Conservation (phyloP, 2,797 vertebrate genomes). For the Megalops cyprinoides region DNA sequence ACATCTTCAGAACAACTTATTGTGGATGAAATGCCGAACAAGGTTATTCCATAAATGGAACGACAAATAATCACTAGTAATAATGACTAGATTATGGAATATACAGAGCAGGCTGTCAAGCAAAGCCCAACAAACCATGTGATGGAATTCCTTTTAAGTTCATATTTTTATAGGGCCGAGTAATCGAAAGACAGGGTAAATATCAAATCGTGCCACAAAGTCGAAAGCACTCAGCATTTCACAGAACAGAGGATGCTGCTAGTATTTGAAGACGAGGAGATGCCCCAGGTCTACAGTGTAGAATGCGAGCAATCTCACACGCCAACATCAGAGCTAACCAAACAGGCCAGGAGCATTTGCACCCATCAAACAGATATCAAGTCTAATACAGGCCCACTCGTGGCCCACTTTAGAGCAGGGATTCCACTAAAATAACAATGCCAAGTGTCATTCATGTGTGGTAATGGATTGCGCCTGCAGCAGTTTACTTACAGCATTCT, state of each 20-base stretch:
- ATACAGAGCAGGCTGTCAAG: background rate
- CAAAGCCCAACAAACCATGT: no score
- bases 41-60: background rate
- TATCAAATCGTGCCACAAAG: background rate
- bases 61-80: background rate
- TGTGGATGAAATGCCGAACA: background rate
- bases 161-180: background rate
- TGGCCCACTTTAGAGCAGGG: background rate
- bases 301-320: background rate
- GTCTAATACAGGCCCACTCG: background rate
- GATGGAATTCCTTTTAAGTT: background rate
- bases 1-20: background rate
- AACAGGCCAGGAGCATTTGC: slow-evolving; percentile 14
- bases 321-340: background rate
- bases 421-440: slow-evolving; percentile 22
- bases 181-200: background rate
- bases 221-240: background rate
- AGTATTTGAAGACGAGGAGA: background rate
- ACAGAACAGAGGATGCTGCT: no score
- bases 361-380: background rate
- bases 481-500: slow-evolving; percentile 66
- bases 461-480: slow-evolving; percentile 30
- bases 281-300: slow-evolving; percentile 4
- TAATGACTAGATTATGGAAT: background rate
- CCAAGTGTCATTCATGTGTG: background rate